Base-by-base conservation (phyloP, 2,888 invertebrate species). In the Endomychus coccineus region DNA sequence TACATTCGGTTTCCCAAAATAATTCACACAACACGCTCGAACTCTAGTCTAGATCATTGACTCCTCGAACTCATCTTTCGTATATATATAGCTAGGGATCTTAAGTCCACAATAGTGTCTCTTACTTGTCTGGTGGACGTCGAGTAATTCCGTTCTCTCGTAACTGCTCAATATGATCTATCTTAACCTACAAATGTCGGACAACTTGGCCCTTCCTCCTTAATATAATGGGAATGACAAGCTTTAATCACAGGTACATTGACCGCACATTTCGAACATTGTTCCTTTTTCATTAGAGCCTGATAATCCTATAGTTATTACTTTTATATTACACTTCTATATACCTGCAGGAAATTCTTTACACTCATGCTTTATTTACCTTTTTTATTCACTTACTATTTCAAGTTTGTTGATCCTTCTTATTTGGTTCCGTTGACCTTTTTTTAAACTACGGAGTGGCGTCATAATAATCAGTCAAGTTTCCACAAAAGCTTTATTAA, bases 11-110 rank as follows among this genome's bases (percentile, higher is more conserved):
- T 32, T 25, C 36, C 36, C 16, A 37, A 37, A 37, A 25, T 15
- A 27, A 17, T 31, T n/a, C n/a, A n/a, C n/a, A n/a, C n/a, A 25
- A 27, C 28, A 17, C 21, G 28, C 31, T 29, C 34, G 24, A 28
- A 30, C 36, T 17, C 29, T 16, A 19, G 29, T 42, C 32, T 46
- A 56, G 62, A 60, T 56, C 64, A 59, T 59, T 64, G 64, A 64
- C 64, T 58, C 56, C 39, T 44, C 49, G 45, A 45, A 50, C 54
- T 51, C 56, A 53, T 50, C 51, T 48, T 45, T 48, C 43, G 40
- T 36, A 44, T 46, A 48, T 43, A 44, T 45, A 46, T 44, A 49
- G 45, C n/a, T n/a, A n/a, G n/a, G n/a, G n/a, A n/a, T n/a, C n/a
- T n/a, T 43, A 42, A 39, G 39, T 39, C 33, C 37, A 34, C 42